These are phyloP conservation scores for Casuarius casuarius DNA, from an alignment of 2,113 vertebrate genomes.

Conservation along the genomic window DNA sequence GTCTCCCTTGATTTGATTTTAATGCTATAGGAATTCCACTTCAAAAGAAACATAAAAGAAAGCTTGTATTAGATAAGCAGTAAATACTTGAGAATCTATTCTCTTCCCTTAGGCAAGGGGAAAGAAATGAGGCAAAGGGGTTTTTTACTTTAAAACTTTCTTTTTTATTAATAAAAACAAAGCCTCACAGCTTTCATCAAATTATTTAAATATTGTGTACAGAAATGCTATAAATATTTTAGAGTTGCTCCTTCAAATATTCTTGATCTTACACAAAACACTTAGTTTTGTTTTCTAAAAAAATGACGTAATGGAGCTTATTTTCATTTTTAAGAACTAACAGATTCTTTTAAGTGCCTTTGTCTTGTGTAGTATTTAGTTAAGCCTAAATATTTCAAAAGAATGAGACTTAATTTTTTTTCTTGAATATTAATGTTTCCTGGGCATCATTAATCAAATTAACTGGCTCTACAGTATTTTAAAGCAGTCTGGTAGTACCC, in stretches of 20 bases:
- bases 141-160: not conserved
- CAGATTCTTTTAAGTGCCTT: not conserved
- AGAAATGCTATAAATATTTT: not conserved
- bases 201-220: not conserved
- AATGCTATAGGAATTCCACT: not conserved
- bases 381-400: not conserved
- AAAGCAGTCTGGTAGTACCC: not conserved
- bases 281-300: not conserved
- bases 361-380: not conserved
- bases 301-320: not conserved
- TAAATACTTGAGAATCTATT: not conserved
- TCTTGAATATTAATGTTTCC: not conserved
- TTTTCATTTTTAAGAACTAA: not conserved
- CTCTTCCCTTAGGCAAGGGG: not conserved
- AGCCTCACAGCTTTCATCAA: not conserved
- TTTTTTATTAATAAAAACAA: not conserved
- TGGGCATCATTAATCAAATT: not conserved
- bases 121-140: not conserved
- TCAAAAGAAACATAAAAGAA: not conserved
- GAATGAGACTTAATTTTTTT: not conserved
- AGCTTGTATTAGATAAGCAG: not conserved
- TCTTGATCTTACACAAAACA: too few species aligned
- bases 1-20: not conserved
- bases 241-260: too few species aligned
- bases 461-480: not conserved